These are phyloP conservation scores for Auanema freiburgensis DNA, from an alignment of 2,888 invertebrate genomes.

Conservation along the genomic window DNA sequence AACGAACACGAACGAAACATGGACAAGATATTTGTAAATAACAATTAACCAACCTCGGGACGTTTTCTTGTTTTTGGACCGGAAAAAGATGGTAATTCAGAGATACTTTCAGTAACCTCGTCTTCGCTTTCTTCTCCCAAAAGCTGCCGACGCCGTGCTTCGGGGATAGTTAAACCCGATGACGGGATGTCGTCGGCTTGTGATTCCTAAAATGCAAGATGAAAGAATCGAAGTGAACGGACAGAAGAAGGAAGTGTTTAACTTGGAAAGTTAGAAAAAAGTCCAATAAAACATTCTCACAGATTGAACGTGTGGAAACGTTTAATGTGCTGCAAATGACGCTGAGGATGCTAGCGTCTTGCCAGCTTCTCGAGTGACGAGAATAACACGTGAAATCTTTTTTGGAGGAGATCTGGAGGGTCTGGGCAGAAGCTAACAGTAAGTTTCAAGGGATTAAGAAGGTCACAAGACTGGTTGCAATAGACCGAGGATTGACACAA, in stretches of 20 bases:
- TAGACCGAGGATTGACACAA: too few relatives aligned
- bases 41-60: conserved; percentile 2
- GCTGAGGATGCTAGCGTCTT: too few relatives aligned
- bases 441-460: too few relatives aligned
- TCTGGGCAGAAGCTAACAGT: too few relatives aligned
- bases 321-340: too few relatives aligned
- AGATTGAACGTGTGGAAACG: too few relatives aligned
- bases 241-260: neutral
- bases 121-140: conserved; percentile 47
- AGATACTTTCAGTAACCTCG: conserved; percentile 63
- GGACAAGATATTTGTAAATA: neutral
- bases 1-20: conserved; percentile 2
- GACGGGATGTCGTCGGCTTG: conserved; percentile 56
- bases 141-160: conserved; percentile 57
- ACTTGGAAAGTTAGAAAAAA: neutral
- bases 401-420: too few relatives aligned
- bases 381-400: too few relatives aligned
- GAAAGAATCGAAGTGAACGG: neutral
- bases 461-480: too few relatives aligned
- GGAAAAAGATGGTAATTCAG: conserved; percentile 62
- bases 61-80: conserved; percentile 24
- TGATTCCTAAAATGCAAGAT: conserved; percentile 35
- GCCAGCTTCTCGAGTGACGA: too few relatives aligned
- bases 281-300: too few relatives aligned
- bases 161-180: conserved; percentile 60